These are phyloP conservation scores for Ormyrus pomaceus DNA, from an alignment of 2,888 invertebrate genomes.

Conservation along the genomic window DNA sequence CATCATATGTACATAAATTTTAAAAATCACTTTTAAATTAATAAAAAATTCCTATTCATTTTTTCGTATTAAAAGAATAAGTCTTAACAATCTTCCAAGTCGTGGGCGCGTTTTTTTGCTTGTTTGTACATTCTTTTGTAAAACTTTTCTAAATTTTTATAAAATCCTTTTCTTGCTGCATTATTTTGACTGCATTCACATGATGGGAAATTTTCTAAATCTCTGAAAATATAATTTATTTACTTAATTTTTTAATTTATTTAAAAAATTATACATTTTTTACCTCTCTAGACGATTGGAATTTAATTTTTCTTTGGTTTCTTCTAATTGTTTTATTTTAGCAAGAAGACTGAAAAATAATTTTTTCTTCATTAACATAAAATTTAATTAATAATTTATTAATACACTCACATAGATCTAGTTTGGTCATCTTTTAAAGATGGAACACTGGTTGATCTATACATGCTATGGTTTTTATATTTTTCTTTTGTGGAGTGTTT, in stretches of 20 bases:
- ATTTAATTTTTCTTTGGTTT: slow-evolving; percentile 56
- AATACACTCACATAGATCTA: slow-evolving; percentile 60
- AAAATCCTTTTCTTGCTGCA: slow-evolving; percentile 62
- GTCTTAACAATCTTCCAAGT: slow-evolving; percentile 49
- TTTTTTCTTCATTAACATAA: too few species aligned
- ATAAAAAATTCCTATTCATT: slow-evolving; percentile 8
- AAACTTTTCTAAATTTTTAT: slow-evolving; percentile 70
- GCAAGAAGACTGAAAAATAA: slow-evolving; percentile 48
- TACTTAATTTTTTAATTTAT: neutral
- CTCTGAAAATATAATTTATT: slow-evolving; percentile 48
- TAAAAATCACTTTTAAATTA: slow-evolving; percentile 18
- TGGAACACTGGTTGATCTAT: slow-evolving; percentile 59
- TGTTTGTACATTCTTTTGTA: slow-evolving; percentile 71
- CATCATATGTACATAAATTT: slow-evolving; percentile 28
- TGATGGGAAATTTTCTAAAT: slow-evolving; percentile 36
- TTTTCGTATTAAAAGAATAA: slow-evolving; percentile 28
- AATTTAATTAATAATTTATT: neutral
- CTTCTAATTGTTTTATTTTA: slow-evolving; percentile 60
- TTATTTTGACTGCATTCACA: slow-evolving; percentile 54
- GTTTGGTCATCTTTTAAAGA: slow-evolving; percentile 56
- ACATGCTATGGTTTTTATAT: slow-evolving; percentile 48
- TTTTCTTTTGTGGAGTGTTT: slow-evolving; percentile 48
- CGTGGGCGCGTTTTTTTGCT: slow-evolving; percentile 66
- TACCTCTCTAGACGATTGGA: slow-evolving; percentile 58
- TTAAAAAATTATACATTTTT: slow-evolving; percentile 47